Percentiles rank a stretch among this genome's conserved stretches.
phyloP scores from a whole-genome alignment of 2,113 vertebrate species.

The Notiomystis cincta region DNA sequence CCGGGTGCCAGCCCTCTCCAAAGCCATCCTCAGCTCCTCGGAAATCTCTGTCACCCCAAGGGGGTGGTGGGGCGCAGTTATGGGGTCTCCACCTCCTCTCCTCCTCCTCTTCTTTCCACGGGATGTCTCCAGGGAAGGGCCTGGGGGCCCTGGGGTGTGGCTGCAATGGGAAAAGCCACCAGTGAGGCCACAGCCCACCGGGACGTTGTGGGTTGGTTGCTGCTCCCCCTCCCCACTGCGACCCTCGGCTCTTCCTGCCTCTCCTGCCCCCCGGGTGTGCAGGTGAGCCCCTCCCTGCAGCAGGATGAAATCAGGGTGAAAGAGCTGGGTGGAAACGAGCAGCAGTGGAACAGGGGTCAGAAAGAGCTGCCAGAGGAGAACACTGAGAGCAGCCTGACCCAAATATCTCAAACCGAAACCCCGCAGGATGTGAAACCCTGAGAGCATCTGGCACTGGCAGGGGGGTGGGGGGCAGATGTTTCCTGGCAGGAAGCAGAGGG shows the following conservation, averaged over 20 bases:
- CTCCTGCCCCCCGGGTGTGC: rapidly evolving
- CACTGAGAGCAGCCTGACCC: background rate
- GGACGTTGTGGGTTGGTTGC: background rate
- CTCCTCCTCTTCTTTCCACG: background rate
- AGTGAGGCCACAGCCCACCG: rapidly evolving
- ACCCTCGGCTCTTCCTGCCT: background rate
- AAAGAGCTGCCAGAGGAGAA: background rate
- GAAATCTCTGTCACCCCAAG: background rate
- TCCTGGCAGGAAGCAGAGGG: background rate
- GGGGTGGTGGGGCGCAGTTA: rapidly evolving
- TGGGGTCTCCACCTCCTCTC: background rate
- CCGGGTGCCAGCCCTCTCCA: background rate
- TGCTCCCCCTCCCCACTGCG: rapidly evolving
- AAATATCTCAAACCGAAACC: rapidly evolving
- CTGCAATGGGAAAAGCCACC: rapidly evolving
- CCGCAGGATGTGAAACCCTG: background rate
- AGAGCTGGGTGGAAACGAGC: background rate
- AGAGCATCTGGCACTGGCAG: background rate
- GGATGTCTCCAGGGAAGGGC: rapidly evolving
- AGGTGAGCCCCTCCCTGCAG: background rate
- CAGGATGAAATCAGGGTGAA: background rate
- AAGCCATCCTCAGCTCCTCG: background rate
- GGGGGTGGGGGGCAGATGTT: background rate
- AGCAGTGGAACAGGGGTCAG: too few relatives aligned
- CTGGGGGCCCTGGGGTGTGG: rapidly evolving